Conservation (phyloP, 2,888 invertebrate genomes). For the Mallateleia sp. region DNA sequence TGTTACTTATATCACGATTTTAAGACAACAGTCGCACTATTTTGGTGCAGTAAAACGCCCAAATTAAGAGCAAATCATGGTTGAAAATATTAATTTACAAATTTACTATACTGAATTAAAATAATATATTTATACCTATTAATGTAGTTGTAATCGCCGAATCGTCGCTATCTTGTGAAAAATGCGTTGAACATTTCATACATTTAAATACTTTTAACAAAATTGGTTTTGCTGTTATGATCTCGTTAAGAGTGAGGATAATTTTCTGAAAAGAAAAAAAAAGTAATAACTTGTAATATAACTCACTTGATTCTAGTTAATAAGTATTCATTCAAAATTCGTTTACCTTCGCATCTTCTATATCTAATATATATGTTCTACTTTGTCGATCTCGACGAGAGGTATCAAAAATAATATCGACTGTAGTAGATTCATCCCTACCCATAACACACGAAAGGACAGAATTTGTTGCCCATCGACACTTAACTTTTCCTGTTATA, state of each 20-base stretch:
- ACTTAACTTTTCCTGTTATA: conserved; percentile 87
- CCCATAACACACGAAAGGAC: conserved; percentile 88
- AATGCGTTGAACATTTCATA: conserved; percentile 92
- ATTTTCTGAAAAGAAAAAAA: conserved; percentile 88
- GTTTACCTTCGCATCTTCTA: conserved; percentile 90
- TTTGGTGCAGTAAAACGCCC: no score
- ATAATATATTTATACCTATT: no score
- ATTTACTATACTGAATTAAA: no score
- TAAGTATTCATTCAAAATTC: no score
- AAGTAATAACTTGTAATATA: conserved; percentile 20
- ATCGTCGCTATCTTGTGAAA: conserved; percentile 90
- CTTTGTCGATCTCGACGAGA: conserved; percentile 91
- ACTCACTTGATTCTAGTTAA: no score
- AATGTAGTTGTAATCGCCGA: no score
- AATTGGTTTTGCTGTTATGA: conserved; percentile 90
- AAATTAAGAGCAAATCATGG: no score
- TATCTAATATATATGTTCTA: conserved; percentile 91
- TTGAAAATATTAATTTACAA: no score
- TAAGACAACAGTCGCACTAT: no score
- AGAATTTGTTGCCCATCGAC: conserved; percentile 88
- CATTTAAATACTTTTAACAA: conserved; percentile 90
- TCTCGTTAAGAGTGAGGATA: conserved; percentile 89
- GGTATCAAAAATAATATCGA: conserved; percentile 92
- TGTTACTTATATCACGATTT: no score
- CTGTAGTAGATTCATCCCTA: conserved; percentile 89